Evolutionary conservation across 2,113 vertebrate genomes (phyloP), one percentile per base, ranked within the genome.

Genomic region (Cyprinus carpio): DNA sequence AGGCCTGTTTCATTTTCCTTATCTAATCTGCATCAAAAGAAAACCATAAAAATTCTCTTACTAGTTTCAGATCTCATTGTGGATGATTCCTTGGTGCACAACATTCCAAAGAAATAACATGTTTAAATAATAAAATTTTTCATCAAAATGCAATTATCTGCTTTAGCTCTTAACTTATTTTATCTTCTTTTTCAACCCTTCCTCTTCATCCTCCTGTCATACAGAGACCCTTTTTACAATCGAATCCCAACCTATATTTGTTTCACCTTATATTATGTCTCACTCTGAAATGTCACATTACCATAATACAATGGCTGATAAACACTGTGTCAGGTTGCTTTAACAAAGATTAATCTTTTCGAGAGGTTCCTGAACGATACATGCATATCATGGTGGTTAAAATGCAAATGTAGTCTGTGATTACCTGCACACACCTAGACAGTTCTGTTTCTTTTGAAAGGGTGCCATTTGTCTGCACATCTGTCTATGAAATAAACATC

Each of bases 381-480:
- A 56, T 37, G 49, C 75, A 77, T 56, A 56, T n/a, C 51, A 37
- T 15, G 20, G 51, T 34, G 75, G 29, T 77, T 77, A 54, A 31
- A 54, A 56, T 0, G 5, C 49, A 37, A n/a, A 77, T 77, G 75
- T 1, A 34, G 51, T 23, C 51, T 77, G 75, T 79, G 12, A 79
- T 79, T 62, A 43, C 13, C 34, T 62, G n/a, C 43, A 49, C 72
- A 46, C 72, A 71, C 67, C 67, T 40, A 46, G 37, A 75, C 12
- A 25, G 46, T 40, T 13, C 3, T 34, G 56, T 81, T 64, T 46
- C 78, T 75, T 43, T 46, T 80, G 77, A 80, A 81, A 25, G 37
- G 25, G 1, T 46, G 58, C 58, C 72, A 75, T 49, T 75, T 75
- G 40, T 13, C 72, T 27, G 12, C 40, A 75, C 58, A 81, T 64